Evolutionary conservation across 2,888 invertebrate species (phyloP), one percentile per base, ranked within the genome.

Genomic region (Macaria liturata): DNA sequence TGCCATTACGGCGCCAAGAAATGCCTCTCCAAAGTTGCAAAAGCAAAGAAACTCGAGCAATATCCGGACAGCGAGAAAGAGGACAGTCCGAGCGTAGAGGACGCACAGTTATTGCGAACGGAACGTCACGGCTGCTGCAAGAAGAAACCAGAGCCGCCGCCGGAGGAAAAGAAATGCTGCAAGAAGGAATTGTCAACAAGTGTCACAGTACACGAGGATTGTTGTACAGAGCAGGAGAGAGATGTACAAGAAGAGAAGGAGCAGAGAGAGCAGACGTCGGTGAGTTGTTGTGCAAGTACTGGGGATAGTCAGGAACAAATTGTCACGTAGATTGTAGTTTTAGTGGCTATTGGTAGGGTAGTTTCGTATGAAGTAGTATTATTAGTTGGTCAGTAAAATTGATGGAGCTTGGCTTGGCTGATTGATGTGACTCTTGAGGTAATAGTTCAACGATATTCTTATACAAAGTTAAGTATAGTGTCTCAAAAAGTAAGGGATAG

Each of bases 231-330:
- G 20, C 57, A 61, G 34, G 34, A 37, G 4, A 37, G 34, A 37
- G 7, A 37, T 37, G 34, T 20, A 20, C 20, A 20, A 1, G 20
- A 20, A 20, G 20, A 20, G 20, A 20, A 69, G 52, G 73, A 74
- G 37, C 58, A 50, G 0, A 70, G 88, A 42, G 91, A 90, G 64
- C 74, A 80, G 40, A 89, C 91, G 0, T 83, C 86, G 61, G 81
- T 91, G 44, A 79, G 84, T 8, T 91, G 91, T 68, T 91, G 89
- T 61, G 55, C 74, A 0, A 84, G 77, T 57, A 72, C 78, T 2
- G 80, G 82, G 9, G 88, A 85, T 30, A 91, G 91, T 61, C 90
- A 89, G 62, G 90, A 91, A 61, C 85, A 89, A 59, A 91, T 91
- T 46, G 70, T 88, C 39, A 63, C 51, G 46, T 59, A 64, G 54